A percentile compares a stretch with the other conserved stretches of the same genome.
Evolutionary conservation across 1,140 invertebrate genomes (phyloP).

Genomic region (Drosophila subobscura): DNA sequence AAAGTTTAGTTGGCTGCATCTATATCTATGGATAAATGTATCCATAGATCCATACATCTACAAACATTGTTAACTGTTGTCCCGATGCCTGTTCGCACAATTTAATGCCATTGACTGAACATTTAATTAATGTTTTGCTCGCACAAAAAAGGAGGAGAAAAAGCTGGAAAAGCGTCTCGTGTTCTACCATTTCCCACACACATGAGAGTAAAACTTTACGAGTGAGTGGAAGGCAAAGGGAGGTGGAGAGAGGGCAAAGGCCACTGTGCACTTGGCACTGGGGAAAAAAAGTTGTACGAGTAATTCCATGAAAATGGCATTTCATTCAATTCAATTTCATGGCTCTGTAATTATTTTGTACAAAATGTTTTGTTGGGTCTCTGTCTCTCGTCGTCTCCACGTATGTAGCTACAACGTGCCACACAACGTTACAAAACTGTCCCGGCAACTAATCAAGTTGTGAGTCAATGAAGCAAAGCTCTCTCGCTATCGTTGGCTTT

Average conservation of each 20-base stretch:
- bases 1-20: constrained; percentile 4
- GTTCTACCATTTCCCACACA: constrained; percentile 7
- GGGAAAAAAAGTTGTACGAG: constrained; percentile 53
- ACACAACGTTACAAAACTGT: constrained; percentile 12
- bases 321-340: constrained; percentile 75
- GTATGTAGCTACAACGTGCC: constrained; percentile 2
- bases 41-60: constrained; percentile 15
- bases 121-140: constrained; percentile 63
- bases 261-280: too few relatives aligned
- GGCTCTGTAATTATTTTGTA: constrained; percentile 71
- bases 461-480: constrained; percentile 50
- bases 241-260: background rate
- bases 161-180: constrained; percentile 35
- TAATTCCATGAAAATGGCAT: constrained; percentile 66
- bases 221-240: background rate
- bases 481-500: background rate
- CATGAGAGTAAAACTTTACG: constrained; percentile 28
- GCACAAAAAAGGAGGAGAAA: constrained; percentile 16
- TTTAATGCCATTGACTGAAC: constrained; percentile 53
- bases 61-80: constrained; percentile 45
- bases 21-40: constrained; percentile 11
- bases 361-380: constrained; percentile 39
- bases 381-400: constrained; percentile 6
- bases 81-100: constrained; percentile 40
- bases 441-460: constrained; percentile 62